These are phyloP conservation scores for Rhinogobio ventralis DNA, from an alignment of 2,797 vertebrate genomes.

Conservation along the genomic window DNA sequence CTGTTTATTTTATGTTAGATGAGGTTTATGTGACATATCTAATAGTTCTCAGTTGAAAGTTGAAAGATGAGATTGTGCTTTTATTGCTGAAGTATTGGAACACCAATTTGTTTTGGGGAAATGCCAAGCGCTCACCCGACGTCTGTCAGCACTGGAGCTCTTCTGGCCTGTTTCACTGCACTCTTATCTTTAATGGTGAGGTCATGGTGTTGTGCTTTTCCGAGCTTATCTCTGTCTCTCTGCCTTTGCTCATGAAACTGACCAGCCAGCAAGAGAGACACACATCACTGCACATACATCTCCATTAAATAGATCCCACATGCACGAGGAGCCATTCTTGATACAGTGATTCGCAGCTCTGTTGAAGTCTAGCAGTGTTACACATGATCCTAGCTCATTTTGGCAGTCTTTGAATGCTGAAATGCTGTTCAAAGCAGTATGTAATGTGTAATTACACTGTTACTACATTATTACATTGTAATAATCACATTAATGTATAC, in stretches of 20 bases:
- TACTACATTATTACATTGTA: conserved; percentile 5
- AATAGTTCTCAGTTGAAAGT: not conserved
- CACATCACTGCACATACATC: conserved; percentile 34
- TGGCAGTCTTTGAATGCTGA: not conserved
- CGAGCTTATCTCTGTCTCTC: conserved; percentile 45
- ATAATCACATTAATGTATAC: not conserved
- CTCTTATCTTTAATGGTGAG: conserved; percentile 34
- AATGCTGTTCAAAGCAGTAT: not conserved
- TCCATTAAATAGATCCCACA: conserved; percentile 30
- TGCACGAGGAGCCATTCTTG: not conserved
- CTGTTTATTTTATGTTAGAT: not conserved
- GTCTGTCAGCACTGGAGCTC: conserved; percentile 14
- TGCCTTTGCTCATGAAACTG: conserved; percentile 37
- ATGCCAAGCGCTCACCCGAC: not conserved
- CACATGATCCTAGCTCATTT: not conserved
- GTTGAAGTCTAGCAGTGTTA: not conserved
- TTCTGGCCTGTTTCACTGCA: conserved; percentile 5
- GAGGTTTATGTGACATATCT: not conserved
- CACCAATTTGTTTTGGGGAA: conserved; percentile 1
- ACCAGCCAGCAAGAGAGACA: conserved; percentile 26
- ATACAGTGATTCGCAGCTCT: conserved; percentile 9
- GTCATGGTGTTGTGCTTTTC: conserved; percentile 23
- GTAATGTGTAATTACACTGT: not conserved
- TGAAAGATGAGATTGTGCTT: not conserved
- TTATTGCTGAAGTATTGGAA: not conserved